These are phyloP conservation scores for Zaprionus inermis DNA, from an alignment of 1,140 invertebrate species.

Conservation along the genomic window DNA sequence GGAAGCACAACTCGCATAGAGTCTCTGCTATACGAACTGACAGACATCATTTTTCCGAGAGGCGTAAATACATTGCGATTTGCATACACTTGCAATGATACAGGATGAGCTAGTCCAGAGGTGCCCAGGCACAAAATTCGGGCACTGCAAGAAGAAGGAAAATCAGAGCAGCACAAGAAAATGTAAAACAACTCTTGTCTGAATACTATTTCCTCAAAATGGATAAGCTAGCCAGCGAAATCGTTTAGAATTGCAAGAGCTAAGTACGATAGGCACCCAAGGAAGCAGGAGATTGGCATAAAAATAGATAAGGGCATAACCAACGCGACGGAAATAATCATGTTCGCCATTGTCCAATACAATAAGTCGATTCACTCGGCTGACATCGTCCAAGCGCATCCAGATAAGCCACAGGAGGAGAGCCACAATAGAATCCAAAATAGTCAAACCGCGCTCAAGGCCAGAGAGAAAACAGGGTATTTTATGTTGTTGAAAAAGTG, in stretches of 20 bases:
- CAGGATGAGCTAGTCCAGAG: slow-evolving; percentile 5
- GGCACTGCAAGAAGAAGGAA: slow-evolving; percentile 7
- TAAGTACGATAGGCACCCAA: background rate
- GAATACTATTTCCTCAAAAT: too few relatives aligned
- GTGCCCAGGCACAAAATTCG: background rate
- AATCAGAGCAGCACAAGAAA: background rate
- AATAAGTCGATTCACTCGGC: slow-evolving; percentile 3
- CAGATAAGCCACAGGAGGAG: slow-evolving; percentile 6
- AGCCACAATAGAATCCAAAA: slow-evolving; percentile 4
- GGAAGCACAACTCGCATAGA: background rate
- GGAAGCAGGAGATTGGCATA: background rate
- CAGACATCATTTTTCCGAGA: background rate
- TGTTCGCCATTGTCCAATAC: background rate
- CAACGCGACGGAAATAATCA: background rate
- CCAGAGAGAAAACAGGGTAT: slow-evolving; percentile 4
- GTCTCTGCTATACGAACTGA: background rate
- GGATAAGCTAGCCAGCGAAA: too few relatives aligned
- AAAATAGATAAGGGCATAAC: slow-evolving; percentile 8
- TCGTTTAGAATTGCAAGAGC: too few relatives aligned
- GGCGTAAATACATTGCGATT: slow-evolving; percentile 13
- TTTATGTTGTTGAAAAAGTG: background rate
- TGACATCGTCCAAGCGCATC: background rate
- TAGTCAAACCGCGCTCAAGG: slow-evolving; percentile 3
- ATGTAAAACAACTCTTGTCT: too few relatives aligned
- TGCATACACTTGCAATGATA: slow-evolving; percentile 6